A percentile compares a stretch with the other conserved stretches of the same genome.
Evolutionary conservation across 2,888 invertebrate genomes (phyloP).

Genomic region (Piscicola geometra): DNA sequence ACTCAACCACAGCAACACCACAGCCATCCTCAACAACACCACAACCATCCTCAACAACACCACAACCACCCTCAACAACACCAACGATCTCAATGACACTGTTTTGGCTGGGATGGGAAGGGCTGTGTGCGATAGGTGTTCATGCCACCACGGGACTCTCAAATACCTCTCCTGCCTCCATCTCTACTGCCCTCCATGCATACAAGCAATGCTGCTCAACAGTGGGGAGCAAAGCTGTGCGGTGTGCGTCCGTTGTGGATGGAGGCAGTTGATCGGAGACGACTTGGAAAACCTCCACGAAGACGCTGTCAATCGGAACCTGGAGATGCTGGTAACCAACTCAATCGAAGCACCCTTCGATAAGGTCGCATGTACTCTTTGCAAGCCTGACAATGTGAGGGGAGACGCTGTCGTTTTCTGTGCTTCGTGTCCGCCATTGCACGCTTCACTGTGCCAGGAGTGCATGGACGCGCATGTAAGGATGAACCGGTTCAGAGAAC

Average conservation of each 20-base stretch:
- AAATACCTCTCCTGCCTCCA: background rate
- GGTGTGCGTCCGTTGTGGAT: background rate
- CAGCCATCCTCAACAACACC: too few species aligned
- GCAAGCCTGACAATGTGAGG: background rate
- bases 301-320: background rate
- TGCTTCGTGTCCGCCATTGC: background rate
- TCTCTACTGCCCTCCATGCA: background rate
- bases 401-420: background rate
- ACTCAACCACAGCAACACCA: too few species aligned
- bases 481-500: slow-evolving; percentile 1
- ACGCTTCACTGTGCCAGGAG: background rate
- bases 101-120: too few species aligned
- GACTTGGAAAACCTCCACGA: background rate
- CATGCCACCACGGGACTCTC: background rate
- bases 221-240: background rate
- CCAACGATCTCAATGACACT: too few species aligned
- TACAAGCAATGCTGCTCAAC: background rate
- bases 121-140: background rate
- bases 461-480: background rate
- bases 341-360: background rate
- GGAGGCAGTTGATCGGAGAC: background rate
- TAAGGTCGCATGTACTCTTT: background rate
- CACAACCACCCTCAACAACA: too few species aligned
- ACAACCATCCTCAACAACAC: too few species aligned
- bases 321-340: background rate